Evolutionary conservation across 2,113 vertebrate species (phyloP), one percentile per base, ranked within the genome.

Genomic region (Vicugna pacos): DNA sequence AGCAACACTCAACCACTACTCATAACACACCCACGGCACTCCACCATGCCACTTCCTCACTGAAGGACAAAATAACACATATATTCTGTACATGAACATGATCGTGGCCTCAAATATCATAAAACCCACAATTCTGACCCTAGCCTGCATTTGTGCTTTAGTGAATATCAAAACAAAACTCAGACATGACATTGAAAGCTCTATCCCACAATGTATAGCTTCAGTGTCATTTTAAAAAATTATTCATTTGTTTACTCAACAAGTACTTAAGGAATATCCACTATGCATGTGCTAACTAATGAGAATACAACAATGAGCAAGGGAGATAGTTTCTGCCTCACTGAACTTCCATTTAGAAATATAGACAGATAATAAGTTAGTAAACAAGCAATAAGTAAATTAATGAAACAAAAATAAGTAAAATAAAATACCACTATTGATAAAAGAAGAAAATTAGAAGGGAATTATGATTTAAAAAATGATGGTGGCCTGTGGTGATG

Each of bases 381-480:
- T 42, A 80, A 52, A 72, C 24, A 72, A 48, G 22, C 24, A 90
- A n/a, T 60, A 52, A 54, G 32, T 24, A 79, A 54, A 58, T 46
- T 26, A 92, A 73, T 72, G n/a, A 72, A 76, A 14, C 69, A 60
- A 84, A 72, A 88, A 60, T 86, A 77, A 87, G n/a, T 84, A 76
- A 83, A 95, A 50, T 42, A 46, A 67, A 67, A 72, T 69, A 28
- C 9, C 7, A 62, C n/a, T 79, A 50, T n/a, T 91, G 22, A 67
- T 16, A 80, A 88, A 79, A 93, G 42, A 28, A 79, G 13, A 3
- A 56, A 42, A 16, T 80, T 22, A 80, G 88, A 85, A 75, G 32
- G 11, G 3, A 38, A 80, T n/a, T n/a, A 24, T 22, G 15, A 54
- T 19, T 52, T 19, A 67, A 81, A 64, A 73, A 79, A 79, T 48